Conservation (phyloP, 2,797 vertebrate genomes). For the Gobio occitaniae region DNA sequence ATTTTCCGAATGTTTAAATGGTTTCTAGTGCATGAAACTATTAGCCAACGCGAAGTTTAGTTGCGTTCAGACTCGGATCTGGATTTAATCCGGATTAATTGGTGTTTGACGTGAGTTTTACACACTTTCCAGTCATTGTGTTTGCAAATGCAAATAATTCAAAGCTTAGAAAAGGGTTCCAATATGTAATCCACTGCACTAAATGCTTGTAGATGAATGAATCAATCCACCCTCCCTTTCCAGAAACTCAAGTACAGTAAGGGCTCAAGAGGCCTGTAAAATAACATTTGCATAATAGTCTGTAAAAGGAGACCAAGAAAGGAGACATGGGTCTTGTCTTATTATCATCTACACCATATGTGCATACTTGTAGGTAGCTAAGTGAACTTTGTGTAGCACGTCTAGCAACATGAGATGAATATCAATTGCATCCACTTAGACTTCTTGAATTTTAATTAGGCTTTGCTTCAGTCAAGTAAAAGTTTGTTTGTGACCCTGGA, state of each 20-base stretch:
- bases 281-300: not conserved
- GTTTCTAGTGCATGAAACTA: not conserved
- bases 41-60: not conserved
- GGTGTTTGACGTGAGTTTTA: not conserved
- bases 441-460: conserved; percentile 37
- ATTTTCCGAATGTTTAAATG: not conserved
- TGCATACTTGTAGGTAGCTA: conserved; percentile 5
- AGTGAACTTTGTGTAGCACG: conserved; percentile 6
- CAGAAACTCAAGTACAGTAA: conserved; percentile 28
- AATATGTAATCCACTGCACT: too few species aligned
- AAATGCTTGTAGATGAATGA: conserved; percentile 16
- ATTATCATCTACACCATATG: not conserved
- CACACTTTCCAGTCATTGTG: not conserved
- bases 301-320: conserved; percentile 3
- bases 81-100: not conserved
- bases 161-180: not conserved
- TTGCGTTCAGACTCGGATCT: not conserved
- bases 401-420: conserved; percentile 13
- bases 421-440: not conserved
- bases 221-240: not conserved
- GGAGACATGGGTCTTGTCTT: not conserved
- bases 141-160: not conserved
- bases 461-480: not conserved
- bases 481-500: too few species aligned
- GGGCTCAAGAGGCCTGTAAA: conserved; percentile 10